These are phyloP conservation scores for Collichthys lucidus DNA, from an alignment of 2,113 vertebrate genomes.

Conservation along the genomic window DNA sequence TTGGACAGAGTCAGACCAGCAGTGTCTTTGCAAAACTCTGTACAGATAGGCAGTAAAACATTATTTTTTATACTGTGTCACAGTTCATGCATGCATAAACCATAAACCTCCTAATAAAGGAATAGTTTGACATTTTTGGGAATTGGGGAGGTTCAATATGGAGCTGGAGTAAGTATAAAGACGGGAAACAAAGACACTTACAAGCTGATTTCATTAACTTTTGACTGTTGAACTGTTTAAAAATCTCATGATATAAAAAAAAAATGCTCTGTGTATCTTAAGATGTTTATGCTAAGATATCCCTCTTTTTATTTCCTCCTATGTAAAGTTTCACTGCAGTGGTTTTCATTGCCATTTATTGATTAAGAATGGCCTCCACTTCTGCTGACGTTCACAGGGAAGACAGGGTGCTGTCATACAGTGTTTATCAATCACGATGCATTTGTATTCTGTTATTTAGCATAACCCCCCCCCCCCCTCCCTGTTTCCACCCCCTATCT, in stretches of 20 bases:
- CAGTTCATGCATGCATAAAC: not conserved
- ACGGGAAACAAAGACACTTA: not conserved
- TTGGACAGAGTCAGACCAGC: not conserved
- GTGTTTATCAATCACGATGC: conserved; percentile 51
- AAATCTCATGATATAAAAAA: not conserved
- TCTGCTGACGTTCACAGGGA: not conserved
- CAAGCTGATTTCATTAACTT: not conserved
- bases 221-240: not conserved
- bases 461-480: not conserved
- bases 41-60: not conserved
- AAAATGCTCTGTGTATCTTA: not conserved
- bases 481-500: conserved; percentile 2
- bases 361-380: conserved; percentile 18
- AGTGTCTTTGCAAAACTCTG: not conserved
- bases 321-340: conserved; percentile 30
- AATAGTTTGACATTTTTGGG: too few relatives aligned
- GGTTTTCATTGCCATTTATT: conserved; percentile 23
- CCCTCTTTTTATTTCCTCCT: not conserved
- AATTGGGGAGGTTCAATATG: not conserved
- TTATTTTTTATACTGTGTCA: not conserved
- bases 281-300: not conserved
- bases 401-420: conserved; percentile 30
- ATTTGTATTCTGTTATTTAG: conserved; percentile 54
- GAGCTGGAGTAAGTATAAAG: not conserved
- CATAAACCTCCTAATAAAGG: not conserved